phyloP scores from a whole-genome alignment of 2,113 vertebrate species.

The Engraulis encrasicolus region DNA sequence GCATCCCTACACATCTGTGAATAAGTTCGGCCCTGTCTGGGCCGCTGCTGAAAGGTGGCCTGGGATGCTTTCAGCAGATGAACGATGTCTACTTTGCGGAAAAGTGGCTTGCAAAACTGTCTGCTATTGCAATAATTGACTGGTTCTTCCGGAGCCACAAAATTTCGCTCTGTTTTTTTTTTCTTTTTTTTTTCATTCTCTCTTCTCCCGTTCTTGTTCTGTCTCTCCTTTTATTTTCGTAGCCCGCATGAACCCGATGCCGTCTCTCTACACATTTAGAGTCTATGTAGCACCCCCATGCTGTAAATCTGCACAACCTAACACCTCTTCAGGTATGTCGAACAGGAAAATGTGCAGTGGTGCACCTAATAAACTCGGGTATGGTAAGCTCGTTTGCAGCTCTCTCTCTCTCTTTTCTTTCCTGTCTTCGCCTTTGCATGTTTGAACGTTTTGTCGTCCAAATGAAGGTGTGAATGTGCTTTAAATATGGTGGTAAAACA shows the following conservation, averaged over 20 bases:
- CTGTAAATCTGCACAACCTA: background rate
- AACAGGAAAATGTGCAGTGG: background rate
- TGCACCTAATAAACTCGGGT: constrained; percentile 8
- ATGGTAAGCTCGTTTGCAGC: background rate
- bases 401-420: background rate
- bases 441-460: constrained; percentile 1
- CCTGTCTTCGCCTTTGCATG: background rate
- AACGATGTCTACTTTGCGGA: constrained; percentile 13
- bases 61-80: constrained; percentile 17
- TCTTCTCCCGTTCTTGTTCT: background rate
- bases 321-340: constrained; percentile 18
- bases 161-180: background rate
- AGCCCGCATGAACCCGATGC: background rate
- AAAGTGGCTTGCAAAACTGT: constrained; percentile 15
- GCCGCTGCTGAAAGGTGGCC: constrained; percentile 12
- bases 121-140: constrained; percentile 21
- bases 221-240: constrained; percentile 3
- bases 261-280: constrained; percentile 8
- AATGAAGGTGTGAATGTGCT: constrained; percentile 13
- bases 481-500: background rate
- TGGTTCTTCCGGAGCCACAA: constrained; percentile 4
- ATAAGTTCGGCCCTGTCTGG: background rate
- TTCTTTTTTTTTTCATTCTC: background rate
- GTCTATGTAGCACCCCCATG: background rate
- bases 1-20: background rate